A percentile compares a stretch with the other conserved stretches of the same genome.
phyloP scores from a whole-genome alignment of 2,797 vertebrate species.

The Sphaeramia orbicularis region DNA sequence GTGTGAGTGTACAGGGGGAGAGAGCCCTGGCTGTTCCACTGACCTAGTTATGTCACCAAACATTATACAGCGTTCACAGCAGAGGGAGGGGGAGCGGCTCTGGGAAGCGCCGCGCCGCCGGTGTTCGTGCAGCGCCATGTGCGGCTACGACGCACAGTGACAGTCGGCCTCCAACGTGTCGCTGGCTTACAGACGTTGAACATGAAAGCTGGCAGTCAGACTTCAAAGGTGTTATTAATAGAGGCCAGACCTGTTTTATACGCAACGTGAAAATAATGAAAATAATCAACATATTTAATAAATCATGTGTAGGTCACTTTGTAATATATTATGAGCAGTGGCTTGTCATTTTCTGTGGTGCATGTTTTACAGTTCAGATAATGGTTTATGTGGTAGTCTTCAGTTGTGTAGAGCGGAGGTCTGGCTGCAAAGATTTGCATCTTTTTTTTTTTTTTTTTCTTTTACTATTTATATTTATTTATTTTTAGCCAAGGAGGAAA shows the following conservation, averaged over 20 bases:
- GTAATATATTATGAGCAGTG: not conserved
- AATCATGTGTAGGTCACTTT: not conserved
- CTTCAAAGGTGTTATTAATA: not conserved
- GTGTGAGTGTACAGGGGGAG: slow-evolving; percentile 74
- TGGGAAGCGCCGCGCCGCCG: slow-evolving; percentile 57
- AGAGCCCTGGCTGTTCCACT: slow-evolving; percentile 84
- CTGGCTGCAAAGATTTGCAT: slow-evolving; percentile 9
- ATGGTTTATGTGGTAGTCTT: not conserved
- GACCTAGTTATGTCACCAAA: slow-evolving; percentile 88
- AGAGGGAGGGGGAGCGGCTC: slow-evolving; percentile 63
- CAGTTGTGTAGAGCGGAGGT: slow-evolving; percentile 20
- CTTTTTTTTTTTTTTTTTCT: too few relatives aligned
- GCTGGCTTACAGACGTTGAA: slow-evolving; percentile 14
- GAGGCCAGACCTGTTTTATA: not conserved
- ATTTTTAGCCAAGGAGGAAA: slow-evolving; percentile 30
- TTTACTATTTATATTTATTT: slow-evolving; percentile 1
- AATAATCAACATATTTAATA: too few relatives aligned
- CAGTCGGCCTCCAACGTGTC: slow-evolving; percentile 7
- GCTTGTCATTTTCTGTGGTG: not conserved
- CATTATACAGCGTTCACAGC: slow-evolving; percentile 78
- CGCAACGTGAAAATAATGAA: not conserved
- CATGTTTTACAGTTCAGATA: not conserved
- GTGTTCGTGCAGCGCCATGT: slow-evolving; percentile 66
- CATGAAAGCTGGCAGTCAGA: slow-evolving; percentile 51
- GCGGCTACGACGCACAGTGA: slow-evolving; percentile 40